A percentile compares a stretch with the other conserved stretches of the same genome.
Evolutionary conservation across 2,888 invertebrate genomes (phyloP).

Genomic region (Fragum sueziense): DNA sequence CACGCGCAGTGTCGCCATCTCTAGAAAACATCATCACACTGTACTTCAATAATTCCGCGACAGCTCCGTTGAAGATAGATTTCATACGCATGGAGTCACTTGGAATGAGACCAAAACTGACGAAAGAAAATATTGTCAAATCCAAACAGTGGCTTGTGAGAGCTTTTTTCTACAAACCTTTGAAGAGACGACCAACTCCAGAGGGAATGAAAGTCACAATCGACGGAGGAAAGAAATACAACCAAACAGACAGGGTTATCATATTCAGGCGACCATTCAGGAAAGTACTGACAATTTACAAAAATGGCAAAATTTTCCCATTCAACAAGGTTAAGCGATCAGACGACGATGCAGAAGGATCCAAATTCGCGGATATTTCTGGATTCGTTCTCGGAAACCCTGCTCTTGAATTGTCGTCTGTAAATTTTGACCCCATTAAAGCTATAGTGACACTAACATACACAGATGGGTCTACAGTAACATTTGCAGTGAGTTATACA

Average conservation of each 20-base stretch:
- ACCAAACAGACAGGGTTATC: not conserved
- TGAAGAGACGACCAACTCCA: not conserved
- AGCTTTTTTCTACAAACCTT: conserved; percentile 15
- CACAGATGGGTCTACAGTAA: conserved; percentile 10
- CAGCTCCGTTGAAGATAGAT: conserved; percentile 30
- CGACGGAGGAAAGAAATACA: not conserved
- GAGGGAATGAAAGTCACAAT: conserved; percentile 28
- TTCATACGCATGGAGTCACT: conserved; percentile 38
- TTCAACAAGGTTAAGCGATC: conserved; percentile 17
- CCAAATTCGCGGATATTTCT: conserved; percentile 17
- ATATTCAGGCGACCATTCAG: conserved; percentile 11
- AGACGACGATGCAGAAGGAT: not conserved
- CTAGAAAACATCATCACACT: conserved; percentile 33
- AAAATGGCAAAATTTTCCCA: conserved; percentile 41
- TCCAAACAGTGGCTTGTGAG: conserved; percentile 13
- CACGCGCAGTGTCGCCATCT: conserved; percentile 19
- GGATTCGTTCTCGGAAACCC: conserved; percentile 25
- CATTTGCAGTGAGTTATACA: conserved; percentile 7
- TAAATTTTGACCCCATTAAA: not conserved
- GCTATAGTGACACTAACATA: conserved; percentile 8
- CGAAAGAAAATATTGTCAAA: conserved; percentile 1
- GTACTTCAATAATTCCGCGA: conserved; percentile 16
- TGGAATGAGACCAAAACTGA: not conserved
- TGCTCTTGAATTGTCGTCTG: not conserved
- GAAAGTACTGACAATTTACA: conserved; percentile 30